Percentiles rank a stretch among this genome's conserved stretches.
Conservation (phyloP, 92 coral and sea anemone genomes). For the Zoanthus gigantus region DNA sequence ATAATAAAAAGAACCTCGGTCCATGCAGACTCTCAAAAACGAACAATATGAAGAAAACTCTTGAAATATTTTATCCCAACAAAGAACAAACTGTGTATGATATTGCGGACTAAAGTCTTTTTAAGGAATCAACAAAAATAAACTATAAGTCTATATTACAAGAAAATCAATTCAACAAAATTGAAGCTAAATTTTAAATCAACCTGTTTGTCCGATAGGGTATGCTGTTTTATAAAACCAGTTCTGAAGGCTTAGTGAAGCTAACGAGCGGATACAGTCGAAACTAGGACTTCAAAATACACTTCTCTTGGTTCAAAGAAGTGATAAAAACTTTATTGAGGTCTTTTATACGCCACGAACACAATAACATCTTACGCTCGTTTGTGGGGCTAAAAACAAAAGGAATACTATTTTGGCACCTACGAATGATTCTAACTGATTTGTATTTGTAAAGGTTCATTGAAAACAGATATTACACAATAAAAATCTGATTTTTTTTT, state of each 20-base stretch:
- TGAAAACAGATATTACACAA: slow-evolving; percentile 4
- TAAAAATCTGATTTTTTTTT: background rate
- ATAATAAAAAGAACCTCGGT: background rate
- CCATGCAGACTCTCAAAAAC: background rate
- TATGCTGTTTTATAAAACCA: background rate
- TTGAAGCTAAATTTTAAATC: no score
- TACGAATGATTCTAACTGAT: background rate
- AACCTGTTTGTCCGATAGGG: background rate
- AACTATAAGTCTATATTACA: background rate
- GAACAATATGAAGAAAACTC: background rate
- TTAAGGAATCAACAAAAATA: background rate
- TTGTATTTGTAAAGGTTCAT: slow-evolving; percentile 27
- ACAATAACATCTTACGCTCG: slow-evolving; percentile 30
- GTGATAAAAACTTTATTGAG: background rate
- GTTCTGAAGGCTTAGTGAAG: no score
- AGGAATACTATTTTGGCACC: background rate
- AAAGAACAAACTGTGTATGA: background rate
- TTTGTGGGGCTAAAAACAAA: slow-evolving; percentile 22
- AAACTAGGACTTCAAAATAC: background rate
- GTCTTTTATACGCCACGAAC: background rate
- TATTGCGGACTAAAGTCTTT: slow-evolving; percentile 8
- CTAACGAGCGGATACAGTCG: no score
- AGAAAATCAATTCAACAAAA: background rate
- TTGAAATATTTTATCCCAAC: background rate
- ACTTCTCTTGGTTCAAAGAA: background rate